A percentile compares a stretch with the other conserved stretches of the same genome.
Evolutionary conservation across 2,888 invertebrate genomes (phyloP).

Genomic region (Agrochola lychnidis): DNA sequence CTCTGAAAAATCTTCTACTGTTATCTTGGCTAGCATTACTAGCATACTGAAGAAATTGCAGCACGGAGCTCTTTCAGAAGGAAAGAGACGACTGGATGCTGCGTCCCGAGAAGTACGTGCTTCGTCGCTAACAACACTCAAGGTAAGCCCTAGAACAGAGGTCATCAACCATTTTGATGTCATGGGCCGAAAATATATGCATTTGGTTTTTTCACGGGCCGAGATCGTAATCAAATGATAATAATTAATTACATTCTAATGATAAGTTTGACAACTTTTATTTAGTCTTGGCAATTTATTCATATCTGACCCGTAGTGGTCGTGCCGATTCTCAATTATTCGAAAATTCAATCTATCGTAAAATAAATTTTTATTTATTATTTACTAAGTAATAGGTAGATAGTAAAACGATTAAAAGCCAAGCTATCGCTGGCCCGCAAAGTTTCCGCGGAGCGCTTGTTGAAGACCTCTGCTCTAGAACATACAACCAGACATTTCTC

Average conservation of each 20-base stretch:
- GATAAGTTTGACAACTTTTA: not conserved
- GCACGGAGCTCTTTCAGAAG: not conserved
- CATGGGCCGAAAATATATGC: not conserved
- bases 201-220: not conserved
- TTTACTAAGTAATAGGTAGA: not conserved
- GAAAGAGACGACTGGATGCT: not conserved
- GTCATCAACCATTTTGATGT: not conserved
- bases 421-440: not conserved
- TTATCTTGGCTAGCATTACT: not conserved
- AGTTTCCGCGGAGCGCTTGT: not conserved
- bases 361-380: not conserved
- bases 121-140: not conserved
- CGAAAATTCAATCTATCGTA: not conserved
- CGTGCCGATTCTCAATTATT: not conserved
- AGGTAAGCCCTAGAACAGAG: slow-evolving; percentile 11
- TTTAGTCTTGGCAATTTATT: not conserved
- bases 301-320: not conserved
- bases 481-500: not conserved
- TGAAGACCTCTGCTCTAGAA: not conserved
- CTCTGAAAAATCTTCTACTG: not conserved
- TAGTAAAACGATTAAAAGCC: not conserved
- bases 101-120: not conserved
- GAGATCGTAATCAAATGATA: not conserved
- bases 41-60: not conserved
- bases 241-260: not conserved